Evolutionary conservation across 30 jellyfish, hydroid and myxozoan genomes (phyloP).

Genomic region (Aurelia sp.): DNA sequence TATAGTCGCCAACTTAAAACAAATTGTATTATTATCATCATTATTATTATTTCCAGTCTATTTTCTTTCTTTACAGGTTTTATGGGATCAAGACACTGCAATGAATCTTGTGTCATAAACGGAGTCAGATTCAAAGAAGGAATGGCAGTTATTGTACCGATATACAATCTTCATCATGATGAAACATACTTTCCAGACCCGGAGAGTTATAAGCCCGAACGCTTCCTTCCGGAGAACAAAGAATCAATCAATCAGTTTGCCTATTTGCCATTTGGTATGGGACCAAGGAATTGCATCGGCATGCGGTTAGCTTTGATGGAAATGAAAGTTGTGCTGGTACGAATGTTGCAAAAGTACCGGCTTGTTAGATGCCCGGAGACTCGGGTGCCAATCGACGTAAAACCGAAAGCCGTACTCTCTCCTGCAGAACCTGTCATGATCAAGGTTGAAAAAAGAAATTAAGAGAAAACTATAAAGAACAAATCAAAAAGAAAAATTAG

Average conservation of each 20-base stretch:
- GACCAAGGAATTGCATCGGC: slow-evolving; percentile 73
- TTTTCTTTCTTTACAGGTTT: slow-evolving; percentile 4
- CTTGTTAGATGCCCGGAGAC: slow-evolving; percentile 57
- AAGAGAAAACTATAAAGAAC: too few relatives aligned
- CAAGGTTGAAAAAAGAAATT: slow-evolving; percentile 17
- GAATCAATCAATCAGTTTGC: slow-evolving; percentile 62
- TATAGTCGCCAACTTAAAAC: too few relatives aligned
- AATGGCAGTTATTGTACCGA: slow-evolving; percentile 52
- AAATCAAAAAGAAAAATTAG: too few relatives aligned
- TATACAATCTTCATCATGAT: slow-evolving; percentile 60
- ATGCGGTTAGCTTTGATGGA: slow-evolving; percentile 71
- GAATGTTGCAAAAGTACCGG: slow-evolving; percentile 62
- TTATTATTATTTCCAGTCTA: neutral
- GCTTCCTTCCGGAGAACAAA: slow-evolving; percentile 62
- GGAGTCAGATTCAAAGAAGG: slow-evolving; percentile 58
- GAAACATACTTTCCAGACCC: slow-evolving; percentile 68
- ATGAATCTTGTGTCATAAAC: slow-evolving; percentile 27
- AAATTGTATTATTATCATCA: neutral
- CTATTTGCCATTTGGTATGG: slow-evolving; percentile 72
- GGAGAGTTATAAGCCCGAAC: slow-evolving; percentile 63
- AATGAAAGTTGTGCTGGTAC: slow-evolving; percentile 41
- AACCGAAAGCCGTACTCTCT: slow-evolving; percentile 36
- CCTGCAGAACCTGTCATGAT: slow-evolving; percentile 61
- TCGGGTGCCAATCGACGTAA: slow-evolving; percentile 33
- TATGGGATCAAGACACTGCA: slow-evolving; percentile 5